Evolutionary conservation across 1,140 invertebrate genomes (phyloP), one percentile per base, ranked within the genome.

Genomic region (Trachymyrmex cornetzi): DNA sequence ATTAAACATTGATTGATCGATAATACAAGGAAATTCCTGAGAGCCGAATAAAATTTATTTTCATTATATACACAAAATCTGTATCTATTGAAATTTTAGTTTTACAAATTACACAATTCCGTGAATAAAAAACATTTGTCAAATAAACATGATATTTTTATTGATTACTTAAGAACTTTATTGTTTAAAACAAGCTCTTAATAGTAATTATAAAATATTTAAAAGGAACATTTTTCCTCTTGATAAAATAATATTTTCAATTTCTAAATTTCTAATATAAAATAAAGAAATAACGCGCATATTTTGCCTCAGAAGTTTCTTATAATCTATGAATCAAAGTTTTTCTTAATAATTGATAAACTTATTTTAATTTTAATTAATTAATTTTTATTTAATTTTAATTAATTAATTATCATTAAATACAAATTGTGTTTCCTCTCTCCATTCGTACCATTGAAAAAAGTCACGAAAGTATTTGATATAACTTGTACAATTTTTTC

Each of bases 1-100:
- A 75, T 75, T 24, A 53, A 84, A 5, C 24, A 22, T 75, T 27
- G 24, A 74, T 64, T 74, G 16, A 22, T 82, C 55, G 55, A n/a
- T 61, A 22, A 19, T 61, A 50, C 30, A 27, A 71, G 34, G 2
- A 74, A 75, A 7, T 81, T 55, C 27, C 27, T 55, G 48, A 71
- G 30, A 71, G 30, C 9, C 27, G 16, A 72, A 72, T 55, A 11
- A 77, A 19, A 63, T 48, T 74, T 24, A 74, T 55, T 55, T 24
- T 55, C 11, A 14, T n/a, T 55, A 19, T 3, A 71, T 12, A 12
- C 11, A 19, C 9, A 72, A 72, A 77, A 34, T 63, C 16, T 44
- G 0, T 44, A 6, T 44, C 4, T 61, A 44, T 5, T 67, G 12
- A 69, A 34, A 14, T 22, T 34, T 69, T 69, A 48, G 0, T 24